phyloP scores from a whole-genome alignment of 2,797 vertebrate genomes.

The Remorina albescens region DNA sequence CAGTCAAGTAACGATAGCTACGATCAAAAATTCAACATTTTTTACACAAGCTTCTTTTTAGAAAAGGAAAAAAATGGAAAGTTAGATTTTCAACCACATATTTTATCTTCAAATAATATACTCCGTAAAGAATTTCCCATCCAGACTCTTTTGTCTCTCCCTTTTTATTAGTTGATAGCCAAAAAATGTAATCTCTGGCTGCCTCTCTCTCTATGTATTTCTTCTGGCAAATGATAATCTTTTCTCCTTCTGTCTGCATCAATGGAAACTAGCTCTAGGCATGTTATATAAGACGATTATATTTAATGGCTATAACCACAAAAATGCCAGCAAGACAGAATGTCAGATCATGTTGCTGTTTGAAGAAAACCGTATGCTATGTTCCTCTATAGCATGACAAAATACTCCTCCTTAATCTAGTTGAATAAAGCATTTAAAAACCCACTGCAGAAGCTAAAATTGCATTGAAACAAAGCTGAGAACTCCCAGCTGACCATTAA shows the following conservation, averaged over 20 bases:
- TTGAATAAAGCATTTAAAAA: not conserved
- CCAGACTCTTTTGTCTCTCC: not conserved
- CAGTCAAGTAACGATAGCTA: not conserved
- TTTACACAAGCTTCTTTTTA: not conserved
- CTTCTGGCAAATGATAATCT: not conserved
- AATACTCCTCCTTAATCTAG: not conserved
- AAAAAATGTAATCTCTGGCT: not conserved
- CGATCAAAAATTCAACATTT: not conserved
- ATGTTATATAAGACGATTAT: constrained; percentile 9
- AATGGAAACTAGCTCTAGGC: constrained; percentile 13
- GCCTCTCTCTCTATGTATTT: not conserved
- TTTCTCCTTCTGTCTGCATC: constrained; percentile 4
- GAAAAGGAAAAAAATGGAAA: too few species aligned
- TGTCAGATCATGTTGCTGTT: not conserved
- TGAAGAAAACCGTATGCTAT: not conserved
- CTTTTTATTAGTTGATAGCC: too few species aligned
- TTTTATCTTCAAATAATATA: not conserved
- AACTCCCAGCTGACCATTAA: not conserved
- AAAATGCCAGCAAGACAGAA: constrained; percentile 17
- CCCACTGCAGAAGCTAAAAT: not conserved
- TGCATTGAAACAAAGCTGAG: not conserved
- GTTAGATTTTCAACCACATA: too few species aligned
- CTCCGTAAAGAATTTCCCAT: too few species aligned
- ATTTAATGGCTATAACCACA: constrained; percentile 15
- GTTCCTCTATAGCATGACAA: not conserved